Conservation (phyloP, 2,113 vertebrate genomes). For the Puma concolor region DNA sequence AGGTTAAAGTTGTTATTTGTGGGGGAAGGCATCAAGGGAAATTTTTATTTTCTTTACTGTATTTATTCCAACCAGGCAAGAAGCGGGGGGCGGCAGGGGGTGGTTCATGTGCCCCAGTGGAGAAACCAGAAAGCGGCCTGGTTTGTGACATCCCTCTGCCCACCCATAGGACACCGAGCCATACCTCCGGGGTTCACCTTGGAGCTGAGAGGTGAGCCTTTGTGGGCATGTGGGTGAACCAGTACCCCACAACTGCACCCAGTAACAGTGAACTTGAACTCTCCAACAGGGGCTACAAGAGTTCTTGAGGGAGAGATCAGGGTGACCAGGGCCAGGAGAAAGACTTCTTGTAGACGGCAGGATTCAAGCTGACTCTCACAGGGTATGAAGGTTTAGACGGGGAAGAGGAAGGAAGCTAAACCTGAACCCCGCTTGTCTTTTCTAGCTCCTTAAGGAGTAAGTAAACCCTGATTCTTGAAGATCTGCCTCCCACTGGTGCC, state of each 20-base stretch:
- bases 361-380: background rate
- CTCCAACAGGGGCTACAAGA: accelerated
- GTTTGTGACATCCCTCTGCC: accelerated
- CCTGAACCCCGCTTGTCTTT: background rate
- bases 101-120: background rate
- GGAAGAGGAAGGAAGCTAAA: background rate
- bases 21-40: background rate
- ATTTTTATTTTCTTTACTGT: background rate
- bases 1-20: background rate
- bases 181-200: accelerated
- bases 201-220: background rate
- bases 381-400: background rate
- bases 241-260: accelerated
- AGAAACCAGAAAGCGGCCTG: background rate
- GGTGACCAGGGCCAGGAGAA: accelerated
- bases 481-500: background rate
- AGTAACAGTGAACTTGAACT: background rate
- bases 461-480: background rate
- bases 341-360: accelerated
- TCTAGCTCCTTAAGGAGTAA: background rate
- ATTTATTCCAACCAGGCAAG: background rate
- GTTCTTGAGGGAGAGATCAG: no score
- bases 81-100: no score
- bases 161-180: accelerated
- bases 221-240: no score